phyloP scores from a whole-genome alignment of 37 sponge, comb jelly and placozoan genomes.

The Cliona cf. orientalis region DNA sequence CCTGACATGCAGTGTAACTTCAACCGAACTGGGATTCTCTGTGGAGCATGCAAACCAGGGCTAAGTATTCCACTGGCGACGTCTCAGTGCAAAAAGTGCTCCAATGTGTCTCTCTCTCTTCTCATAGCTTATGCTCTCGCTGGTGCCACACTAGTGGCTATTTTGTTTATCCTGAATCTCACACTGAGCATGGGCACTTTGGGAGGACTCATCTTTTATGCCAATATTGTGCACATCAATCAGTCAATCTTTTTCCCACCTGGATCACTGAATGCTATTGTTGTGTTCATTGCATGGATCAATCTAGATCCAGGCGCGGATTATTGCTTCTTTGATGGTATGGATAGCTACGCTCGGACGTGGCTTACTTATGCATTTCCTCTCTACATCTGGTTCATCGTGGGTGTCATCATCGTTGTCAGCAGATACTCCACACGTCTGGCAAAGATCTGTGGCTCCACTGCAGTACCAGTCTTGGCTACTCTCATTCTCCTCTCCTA shows the following conservation, averaged over 20 bases:
- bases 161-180: conserved; percentile 18
- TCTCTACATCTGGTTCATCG: conserved; percentile 25
- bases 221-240: conserved; percentile 24
- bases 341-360: conserved; percentile 18
- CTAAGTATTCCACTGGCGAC: conserved; percentile 12
- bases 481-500: conserved; percentile 50
- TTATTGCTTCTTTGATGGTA: conserved; percentile 29
- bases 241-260: background rate
- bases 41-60: conserved; percentile 34
- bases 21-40: conserved; percentile 21
- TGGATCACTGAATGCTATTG: background rate
- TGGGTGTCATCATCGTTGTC: conserved; percentile 8
- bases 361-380: conserved; percentile 45
- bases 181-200: conserved; percentile 25
- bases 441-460: conserved; percentile 23
- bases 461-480: conserved; percentile 36
- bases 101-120: conserved; percentile 18
- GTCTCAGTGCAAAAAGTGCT: conserved; percentile 9
- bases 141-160: conserved; percentile 19
- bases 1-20: conserved; percentile 20
- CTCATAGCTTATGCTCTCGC: conserved; percentile 4
- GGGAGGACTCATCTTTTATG: conserved; percentile 42
- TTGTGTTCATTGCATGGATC: conserved; percentile 31
- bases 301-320: conserved; percentile 21
- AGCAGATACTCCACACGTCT: conserved; percentile 7